Conservation (phyloP, 2,888 invertebrate species). For the Epinotia demarniana region DNA sequence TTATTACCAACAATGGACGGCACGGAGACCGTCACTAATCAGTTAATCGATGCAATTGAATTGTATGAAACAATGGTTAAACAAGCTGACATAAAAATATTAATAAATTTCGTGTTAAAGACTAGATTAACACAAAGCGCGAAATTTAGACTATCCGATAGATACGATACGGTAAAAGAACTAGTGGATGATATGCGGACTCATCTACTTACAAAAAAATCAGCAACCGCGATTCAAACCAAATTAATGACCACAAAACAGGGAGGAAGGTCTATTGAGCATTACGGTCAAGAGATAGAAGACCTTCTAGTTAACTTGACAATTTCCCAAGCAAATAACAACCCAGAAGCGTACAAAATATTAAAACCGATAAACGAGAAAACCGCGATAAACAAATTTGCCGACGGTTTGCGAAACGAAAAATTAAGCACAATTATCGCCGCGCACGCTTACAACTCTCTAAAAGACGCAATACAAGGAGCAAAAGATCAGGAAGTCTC, state of each 20-base stretch:
- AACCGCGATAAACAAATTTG: background rate
- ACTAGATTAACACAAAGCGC: background rate
- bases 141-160: background rate
- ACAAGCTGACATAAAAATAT: too few species aligned
- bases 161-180: background rate
- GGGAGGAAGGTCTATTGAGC: background rate
- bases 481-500: background rate
- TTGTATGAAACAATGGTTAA: too few species aligned
- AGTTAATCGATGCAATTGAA: too few species aligned
- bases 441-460: background rate
- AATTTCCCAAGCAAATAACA: background rate
- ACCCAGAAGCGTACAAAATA: background rate
- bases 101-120: too few species aligned
- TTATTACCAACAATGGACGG: too few species aligned
- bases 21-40: too few species aligned
- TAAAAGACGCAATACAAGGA: background rate
- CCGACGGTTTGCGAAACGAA: background rate
- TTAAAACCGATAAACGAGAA: constrained; percentile 1
- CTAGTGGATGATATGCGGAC: background rate
- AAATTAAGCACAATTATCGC: background rate
- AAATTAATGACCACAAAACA: background rate
- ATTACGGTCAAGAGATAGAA: background rate
- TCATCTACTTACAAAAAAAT: background rate
- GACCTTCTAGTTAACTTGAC: background rate
- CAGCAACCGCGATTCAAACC: background rate